Evolutionary conservation across 2,888 invertebrate genomes (phyloP), one percentile per base, ranked within the genome.

Genomic region (Acrocera orbiculus): DNA sequence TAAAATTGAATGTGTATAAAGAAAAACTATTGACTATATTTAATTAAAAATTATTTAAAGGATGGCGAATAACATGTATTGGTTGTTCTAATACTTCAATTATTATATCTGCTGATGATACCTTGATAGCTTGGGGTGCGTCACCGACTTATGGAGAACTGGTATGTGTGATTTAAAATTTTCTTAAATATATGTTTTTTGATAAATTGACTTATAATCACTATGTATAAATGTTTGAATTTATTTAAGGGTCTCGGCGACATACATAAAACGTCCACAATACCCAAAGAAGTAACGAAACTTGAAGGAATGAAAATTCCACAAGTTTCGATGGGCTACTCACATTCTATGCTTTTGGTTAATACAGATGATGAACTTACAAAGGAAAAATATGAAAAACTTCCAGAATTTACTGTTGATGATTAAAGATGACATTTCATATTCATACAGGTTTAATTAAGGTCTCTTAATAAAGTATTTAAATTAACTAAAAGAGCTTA

Each of bases 121-220:
- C 80, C 13, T 70, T 89, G 5, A 82, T 93, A 44, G 79, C 81
- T 17, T 92, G 90, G 87, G 92, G 92, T 4, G 79, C 82, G n/a
- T 79, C 86, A 25, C 92, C 92, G 1, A 87, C 89, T 4, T 92
- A 76, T 49, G 93, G 93, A 1, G 92, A 92, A 67, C 63, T 93
- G 66, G 81, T 81, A 53, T 62, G 58, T 8, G 7, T 15, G 52
- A 20, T 6, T 25, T 19, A 15, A 34, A 7, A 15, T 14, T 31
- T 23, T 17, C 11, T 19, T 13, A 32, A 32, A 42, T 40, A n/a
- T 16, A 13, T 16, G 17, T 15, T 30, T 13, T 20, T 11, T 13
- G 10, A 28, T 10, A 13, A 5, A 13, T 10, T 30, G 19, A 26
- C 20, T 24, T 27, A 16, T 30, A 15, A 23, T 8, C 13, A n/a